phyloP scores from a whole-genome alignment of 2,888 invertebrate species.

The Spodoptera picta region DNA sequence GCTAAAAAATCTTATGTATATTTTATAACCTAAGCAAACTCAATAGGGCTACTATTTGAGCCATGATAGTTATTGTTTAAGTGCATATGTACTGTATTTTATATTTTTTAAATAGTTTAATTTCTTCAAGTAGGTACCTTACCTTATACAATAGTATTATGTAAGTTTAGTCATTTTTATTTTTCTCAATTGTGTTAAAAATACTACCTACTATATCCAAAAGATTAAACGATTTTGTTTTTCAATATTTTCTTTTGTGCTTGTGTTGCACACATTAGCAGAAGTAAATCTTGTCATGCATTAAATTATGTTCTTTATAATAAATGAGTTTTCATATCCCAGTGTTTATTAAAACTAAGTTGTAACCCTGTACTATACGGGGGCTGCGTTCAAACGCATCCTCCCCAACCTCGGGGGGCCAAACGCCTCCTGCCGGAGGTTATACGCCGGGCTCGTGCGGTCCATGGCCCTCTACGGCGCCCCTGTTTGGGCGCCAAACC shows the following conservation, averaged over 20 bases:
- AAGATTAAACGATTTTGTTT: conserved; percentile 6
- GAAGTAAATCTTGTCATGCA: conserved; percentile 27
- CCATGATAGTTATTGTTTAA: conserved; percentile 5
- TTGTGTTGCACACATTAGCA: conserved; percentile 1
- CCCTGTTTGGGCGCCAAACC: too few species aligned
- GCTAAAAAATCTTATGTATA: conserved; percentile 15
- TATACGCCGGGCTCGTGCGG: too few species aligned
- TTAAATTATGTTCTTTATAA: conserved; percentile 27
- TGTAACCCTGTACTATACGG: too few species aligned
- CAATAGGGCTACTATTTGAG: conserved; percentile 8
- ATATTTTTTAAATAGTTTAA: neutral
- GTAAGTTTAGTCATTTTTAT: too few species aligned
- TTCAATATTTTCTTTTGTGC: conserved; percentile 5
- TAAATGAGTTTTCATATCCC: conserved; percentile 14
- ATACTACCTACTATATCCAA: conserved; percentile 6
- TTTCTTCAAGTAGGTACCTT: neutral
- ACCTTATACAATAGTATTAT: too few species aligned
- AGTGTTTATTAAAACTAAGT: neutral
- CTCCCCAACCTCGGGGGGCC: too few species aligned
- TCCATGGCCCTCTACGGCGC: too few species aligned
- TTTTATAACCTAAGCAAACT: conserved; percentile 15
- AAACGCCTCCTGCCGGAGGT: too few species aligned
- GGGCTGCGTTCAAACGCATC: too few species aligned
- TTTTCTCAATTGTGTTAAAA: neutral
- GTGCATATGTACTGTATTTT: conserved; percentile 3